Conservation (phyloP, 2,888 invertebrate genomes). For the Chalcosyrphus nemorum region DNA sequence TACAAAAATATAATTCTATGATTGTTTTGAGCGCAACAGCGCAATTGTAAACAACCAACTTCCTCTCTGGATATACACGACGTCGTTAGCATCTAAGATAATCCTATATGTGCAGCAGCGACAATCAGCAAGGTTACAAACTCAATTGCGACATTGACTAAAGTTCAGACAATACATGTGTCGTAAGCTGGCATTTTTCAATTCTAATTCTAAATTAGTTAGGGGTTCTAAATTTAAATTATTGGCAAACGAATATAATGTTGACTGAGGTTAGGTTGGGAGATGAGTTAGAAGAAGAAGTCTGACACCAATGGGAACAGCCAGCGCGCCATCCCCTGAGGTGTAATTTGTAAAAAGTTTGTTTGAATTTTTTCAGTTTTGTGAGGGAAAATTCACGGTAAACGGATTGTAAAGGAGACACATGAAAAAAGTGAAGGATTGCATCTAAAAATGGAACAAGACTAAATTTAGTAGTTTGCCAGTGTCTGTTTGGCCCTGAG, state of each 20-base stretch:
- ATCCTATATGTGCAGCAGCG: too few species aligned
- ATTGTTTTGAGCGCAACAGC: not conserved
- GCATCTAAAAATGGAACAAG: not conserved
- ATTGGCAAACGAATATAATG: slow-evolving; percentile 19
- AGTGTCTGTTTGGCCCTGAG: not conserved
- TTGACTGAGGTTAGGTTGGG: slow-evolving; percentile 57
- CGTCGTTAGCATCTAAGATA: not conserved
- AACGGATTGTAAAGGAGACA: too few species aligned
- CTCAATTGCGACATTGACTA: slow-evolving; percentile 33
- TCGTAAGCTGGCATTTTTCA: not conserved
- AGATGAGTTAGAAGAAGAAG: not conserved
- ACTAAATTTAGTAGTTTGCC: not conserved
- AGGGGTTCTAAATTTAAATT: slow-evolving; percentile 44
- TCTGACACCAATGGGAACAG: slow-evolving; percentile 10
- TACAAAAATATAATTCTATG: not conserved
- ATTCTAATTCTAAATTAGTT: slow-evolving; percentile 13
- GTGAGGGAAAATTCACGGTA: too few species aligned
- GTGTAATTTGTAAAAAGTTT: slow-evolving; percentile 12
- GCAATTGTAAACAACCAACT: not conserved
- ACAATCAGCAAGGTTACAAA: slow-evolving; percentile 33
- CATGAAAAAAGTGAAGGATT: not conserved
- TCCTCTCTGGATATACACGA: slow-evolving; percentile 24
- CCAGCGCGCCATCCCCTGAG: slow-evolving; percentile 14
- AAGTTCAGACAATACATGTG: slow-evolving; percentile 22
- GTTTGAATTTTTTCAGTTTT: slow-evolving; percentile 31